These are phyloP conservation scores for Smittia sp. DNA, from an alignment of 2,888 invertebrate genomes.

Conservation along the genomic window DNA sequence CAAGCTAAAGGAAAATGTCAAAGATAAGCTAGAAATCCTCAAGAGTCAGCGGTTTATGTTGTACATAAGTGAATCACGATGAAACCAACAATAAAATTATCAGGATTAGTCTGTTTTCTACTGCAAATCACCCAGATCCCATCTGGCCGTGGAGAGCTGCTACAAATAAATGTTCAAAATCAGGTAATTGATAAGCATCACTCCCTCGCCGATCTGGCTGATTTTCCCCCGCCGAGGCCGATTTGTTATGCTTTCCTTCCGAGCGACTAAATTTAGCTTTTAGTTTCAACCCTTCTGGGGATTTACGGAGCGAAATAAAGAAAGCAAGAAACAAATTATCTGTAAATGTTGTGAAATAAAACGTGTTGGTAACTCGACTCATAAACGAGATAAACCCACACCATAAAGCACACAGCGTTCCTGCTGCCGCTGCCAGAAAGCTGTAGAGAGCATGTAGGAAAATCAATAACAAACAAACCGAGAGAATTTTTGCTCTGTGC, in stretches of 20 bases:
- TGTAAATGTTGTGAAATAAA: background rate
- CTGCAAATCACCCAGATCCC: background rate
- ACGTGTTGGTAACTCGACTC: background rate
- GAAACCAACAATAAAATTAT: background rate
- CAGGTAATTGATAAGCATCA: slow-evolving; percentile 22
- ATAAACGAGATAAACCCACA: background rate
- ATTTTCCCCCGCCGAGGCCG: background rate
- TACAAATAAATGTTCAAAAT: slow-evolving; percentile 37
- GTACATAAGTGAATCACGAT: slow-evolving; percentile 13
- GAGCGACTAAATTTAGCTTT: background rate
- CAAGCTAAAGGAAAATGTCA: too few species aligned
- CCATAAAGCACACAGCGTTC: background rate
- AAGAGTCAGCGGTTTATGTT: background rate
- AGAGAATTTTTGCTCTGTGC: slow-evolving; percentile 3
- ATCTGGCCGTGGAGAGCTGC: slow-evolving; percentile 4
- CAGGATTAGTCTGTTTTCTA: slow-evolving; percentile 30
- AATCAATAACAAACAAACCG: slow-evolving; percentile 27
- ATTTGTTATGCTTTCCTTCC: background rate
- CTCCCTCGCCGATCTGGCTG: background rate
- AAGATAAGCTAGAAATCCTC: too few species aligned
- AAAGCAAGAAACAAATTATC: background rate
- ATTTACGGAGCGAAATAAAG: too few species aligned
- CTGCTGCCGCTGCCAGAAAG: background rate
- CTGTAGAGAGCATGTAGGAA: background rate
- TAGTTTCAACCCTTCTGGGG: background rate